These are phyloP conservation scores for Schizaphis graminum DNA, from an alignment of 2,888 invertebrate species.

Conservation along the genomic window DNA sequence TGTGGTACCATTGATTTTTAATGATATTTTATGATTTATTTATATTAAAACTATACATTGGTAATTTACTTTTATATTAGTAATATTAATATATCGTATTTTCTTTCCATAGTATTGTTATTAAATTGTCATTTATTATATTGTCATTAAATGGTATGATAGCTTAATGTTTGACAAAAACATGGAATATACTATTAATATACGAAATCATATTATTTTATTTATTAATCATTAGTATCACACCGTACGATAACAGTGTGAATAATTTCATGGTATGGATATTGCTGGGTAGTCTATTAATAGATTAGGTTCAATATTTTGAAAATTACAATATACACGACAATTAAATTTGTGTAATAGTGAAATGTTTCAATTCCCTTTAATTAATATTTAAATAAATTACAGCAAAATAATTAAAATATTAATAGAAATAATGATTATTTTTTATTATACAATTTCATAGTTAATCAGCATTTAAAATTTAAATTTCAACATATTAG, in stretches of 20 bases:
- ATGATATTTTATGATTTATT: background rate
- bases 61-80: background rate
- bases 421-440: background rate
- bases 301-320: background rate
- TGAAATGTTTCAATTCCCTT: too few relatives aligned
- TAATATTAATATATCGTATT: too few relatives aligned
- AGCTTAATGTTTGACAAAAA: background rate
- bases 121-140: too few relatives aligned
- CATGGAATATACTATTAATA: background rate
- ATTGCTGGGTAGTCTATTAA: background rate
- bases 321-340: background rate
- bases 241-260: too few relatives aligned
- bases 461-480: background rate
- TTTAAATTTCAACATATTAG: background rate
- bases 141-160: background rate
- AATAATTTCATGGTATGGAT: background rate
- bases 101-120: too few relatives aligned
- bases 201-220: background rate
- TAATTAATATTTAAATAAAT: background rate
- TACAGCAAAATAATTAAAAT: background rate
- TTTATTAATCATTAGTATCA: too few relatives aligned
- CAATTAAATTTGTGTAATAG: too few relatives aligned
- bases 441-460: background rate
- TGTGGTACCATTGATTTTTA: background rate
- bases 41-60: background rate